These are phyloP conservation scores for Eupithecia abbreviata DNA, from an alignment of 2,888 invertebrate species.

Conservation along the genomic window DNA sequence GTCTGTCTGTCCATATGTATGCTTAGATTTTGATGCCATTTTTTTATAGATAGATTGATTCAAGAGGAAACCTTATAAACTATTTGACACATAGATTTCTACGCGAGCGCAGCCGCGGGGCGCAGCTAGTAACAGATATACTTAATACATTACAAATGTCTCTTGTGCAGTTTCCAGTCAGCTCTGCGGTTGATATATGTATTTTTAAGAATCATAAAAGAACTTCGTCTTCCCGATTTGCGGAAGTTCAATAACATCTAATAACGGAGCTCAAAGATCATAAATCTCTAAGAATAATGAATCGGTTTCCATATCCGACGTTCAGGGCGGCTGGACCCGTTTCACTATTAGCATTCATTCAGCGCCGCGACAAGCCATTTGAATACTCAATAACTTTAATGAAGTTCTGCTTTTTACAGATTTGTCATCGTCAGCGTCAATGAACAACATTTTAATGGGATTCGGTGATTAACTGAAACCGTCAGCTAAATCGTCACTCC, in stretches of 20 bases:
- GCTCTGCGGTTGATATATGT: not conserved
- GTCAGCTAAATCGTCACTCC: too few relatives aligned
- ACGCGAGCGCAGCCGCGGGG: too few relatives aligned
- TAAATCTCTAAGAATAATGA: conserved; percentile 60
- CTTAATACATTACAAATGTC: too few relatives aligned
- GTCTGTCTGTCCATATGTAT: too few relatives aligned
- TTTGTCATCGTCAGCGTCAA: not conserved
- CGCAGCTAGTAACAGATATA: too few relatives aligned
- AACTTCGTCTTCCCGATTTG: conserved; percentile 21
- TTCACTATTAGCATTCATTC: conserved; percentile 48
- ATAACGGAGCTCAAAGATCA: conserved; percentile 51
- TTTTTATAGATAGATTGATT: too few relatives aligned
- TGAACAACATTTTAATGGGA: not conserved
- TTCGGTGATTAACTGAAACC: not conserved
- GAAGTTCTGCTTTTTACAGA: conserved; percentile 6
- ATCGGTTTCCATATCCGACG: conserved; percentile 54
- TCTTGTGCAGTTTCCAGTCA: not conserved
- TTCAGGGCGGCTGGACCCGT: conserved; percentile 51
- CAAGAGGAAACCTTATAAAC: too few relatives aligned
- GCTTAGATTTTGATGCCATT: too few relatives aligned
- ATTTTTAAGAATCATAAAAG: not conserved
- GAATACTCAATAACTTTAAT: conserved; percentile 29
- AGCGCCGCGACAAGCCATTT: conserved; percentile 38
- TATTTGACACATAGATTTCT: too few relatives aligned
- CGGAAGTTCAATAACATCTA: conserved; percentile 33